Base-by-base conservation (phyloP, 2,113 vertebrate species). In the Tauraco erythrolophus region DNA sequence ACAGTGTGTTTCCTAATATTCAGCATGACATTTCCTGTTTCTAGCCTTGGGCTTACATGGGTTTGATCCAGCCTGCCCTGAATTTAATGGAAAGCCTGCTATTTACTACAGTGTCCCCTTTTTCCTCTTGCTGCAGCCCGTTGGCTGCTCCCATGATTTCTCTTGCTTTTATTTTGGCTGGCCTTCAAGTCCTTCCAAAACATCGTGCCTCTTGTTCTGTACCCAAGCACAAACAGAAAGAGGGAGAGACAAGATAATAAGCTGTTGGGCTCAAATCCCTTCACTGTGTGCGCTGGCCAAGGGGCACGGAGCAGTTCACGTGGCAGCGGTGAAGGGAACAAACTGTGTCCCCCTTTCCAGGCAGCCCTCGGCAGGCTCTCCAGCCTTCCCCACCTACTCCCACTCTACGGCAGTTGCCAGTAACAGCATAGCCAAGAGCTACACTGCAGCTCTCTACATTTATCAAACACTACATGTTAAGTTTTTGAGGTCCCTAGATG, bases 1-100 rank as follows among this genome's bases (percentile, higher is more conserved):
- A 70, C 66, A 60, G 45, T 94, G 92, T 96, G 39, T 87, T 94
- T 95, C 61, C 84, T 76, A 89, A 97, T 91, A 84, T 76, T 75
- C 54, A 65, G 56, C 53, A 56, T 61, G 48, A 81, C 30, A 33
- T 91, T 84, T 95, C 68, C 76, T 69, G 37, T 62, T 97, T 81
- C 60, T 93, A 75, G 77, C 89, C 94, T 91, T 89, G 37, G 64
- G 56, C 51, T 94, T 62, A 33, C 41, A 74, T 50, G 43, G 19
- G 35, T 75, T 84, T 86, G 39, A 75, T 94, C 83, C 88, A 97
- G 33, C 33, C 56, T 60, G 39, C 43, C 51, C 76, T 69, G 72
- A 84, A 94, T 78, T 78, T 66, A 87, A 75, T 76, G 64, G 91
- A 81, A 91, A 92, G 76, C 16, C 64, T 92, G 21, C 35, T 65